Base-by-base conservation (phyloP, 2,888 invertebrate species). In the Pseudococcus jackbeardsleyi region DNA sequence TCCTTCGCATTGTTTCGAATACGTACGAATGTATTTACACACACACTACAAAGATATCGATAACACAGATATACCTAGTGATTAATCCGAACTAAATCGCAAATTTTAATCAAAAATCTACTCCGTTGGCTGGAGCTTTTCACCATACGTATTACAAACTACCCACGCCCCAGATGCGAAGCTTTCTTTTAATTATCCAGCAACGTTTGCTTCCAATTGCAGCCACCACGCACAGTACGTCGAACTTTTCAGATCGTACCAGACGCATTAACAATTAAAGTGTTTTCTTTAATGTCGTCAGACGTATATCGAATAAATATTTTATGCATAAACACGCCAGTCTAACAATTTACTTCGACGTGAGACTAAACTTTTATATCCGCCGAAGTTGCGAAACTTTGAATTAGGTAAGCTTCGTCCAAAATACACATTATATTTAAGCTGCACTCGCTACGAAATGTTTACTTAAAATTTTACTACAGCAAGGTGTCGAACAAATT, bases 31-130 rank as follows among this genome's bases (percentile, higher is more conserved):
- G 17, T 54, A 54, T 6, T 0, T 59, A 59, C 15, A 59, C 17
- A 50, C 48, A 50, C 48, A 50, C 15, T 8, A 6, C 4, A 1
- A 50, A 1, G 48, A n/a, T 72, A 72, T 72, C 72, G 33, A 72
- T 72, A 72, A 72, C 72, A 33, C 0, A 72, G 72, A 22, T 22
- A 6, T 22, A 9, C 33, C 33, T 72, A 17, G 33, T 72, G 72
- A 72, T 72, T 72, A 72, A 72, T 72, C 33, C 72, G 8, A 72
- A 33, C 33, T 72, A 72, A 72, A 72, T 72, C 72, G 72, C 12
- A 33, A 33, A 72, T 72, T 72, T 72, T 72, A 72, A 72, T 72
- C 72, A 72, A 72, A 72, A 72, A 72, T 33, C 33, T 72, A 72
- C 42, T 9, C 42, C 42, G 42, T 42, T 8, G 39, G 64, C 64